Conservation (phyloP, 2,113 vertebrate species). For the Apistogramma diplotaenia region DNA sequence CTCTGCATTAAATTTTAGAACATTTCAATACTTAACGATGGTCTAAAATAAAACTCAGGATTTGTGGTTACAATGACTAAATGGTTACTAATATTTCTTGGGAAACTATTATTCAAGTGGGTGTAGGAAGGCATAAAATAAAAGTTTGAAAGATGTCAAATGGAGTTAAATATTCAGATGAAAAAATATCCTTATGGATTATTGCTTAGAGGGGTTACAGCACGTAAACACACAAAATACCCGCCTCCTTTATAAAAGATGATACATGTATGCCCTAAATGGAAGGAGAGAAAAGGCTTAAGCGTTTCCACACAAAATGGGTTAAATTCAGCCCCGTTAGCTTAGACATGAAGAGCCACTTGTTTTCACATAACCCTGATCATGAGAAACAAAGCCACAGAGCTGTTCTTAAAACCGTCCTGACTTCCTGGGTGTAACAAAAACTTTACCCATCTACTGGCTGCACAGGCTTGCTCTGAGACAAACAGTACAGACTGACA, state of each 20-base stretch:
- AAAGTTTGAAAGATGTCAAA: neutral
- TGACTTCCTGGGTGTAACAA: conserved; percentile 4
- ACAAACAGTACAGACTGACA: neutral
- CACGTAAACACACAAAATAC: neutral
- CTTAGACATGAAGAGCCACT: neutral
- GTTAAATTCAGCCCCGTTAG: neutral
- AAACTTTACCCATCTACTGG: neutral
- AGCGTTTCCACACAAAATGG: neutral
- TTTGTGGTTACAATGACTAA: neutral
- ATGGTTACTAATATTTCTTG: neutral
- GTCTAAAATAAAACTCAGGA: too few species aligned
- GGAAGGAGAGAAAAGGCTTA: neutral
- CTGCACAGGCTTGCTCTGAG: neutral
- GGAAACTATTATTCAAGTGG: too few species aligned
- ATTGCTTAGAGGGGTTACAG: neutral
- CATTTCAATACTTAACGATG: too few species aligned
- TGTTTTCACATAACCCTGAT: neutral
- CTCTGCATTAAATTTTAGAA: neutral
- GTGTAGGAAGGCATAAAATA: neutral
- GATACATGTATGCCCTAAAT: neutral
- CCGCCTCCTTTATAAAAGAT: neutral
- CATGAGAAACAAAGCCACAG: neutral
- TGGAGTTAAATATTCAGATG: neutral
- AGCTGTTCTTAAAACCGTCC: neutral
- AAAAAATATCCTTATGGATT: neutral